Evolutionary conservation across 2,113 vertebrate species (phyloP).

Genomic region (Talpa occidentalis): DNA sequence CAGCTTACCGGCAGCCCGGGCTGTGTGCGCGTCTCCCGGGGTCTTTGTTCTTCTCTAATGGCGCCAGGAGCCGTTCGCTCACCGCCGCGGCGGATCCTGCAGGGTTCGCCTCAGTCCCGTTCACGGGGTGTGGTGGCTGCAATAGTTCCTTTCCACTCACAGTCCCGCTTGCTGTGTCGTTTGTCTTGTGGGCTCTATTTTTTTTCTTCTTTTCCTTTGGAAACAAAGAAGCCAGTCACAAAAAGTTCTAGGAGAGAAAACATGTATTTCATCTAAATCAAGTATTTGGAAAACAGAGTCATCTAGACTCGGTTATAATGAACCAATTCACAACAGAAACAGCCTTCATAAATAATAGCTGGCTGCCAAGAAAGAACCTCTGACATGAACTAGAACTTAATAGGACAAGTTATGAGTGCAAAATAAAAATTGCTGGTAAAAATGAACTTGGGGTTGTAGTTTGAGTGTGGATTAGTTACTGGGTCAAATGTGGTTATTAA

Average conservation of each 20-base stretch:
- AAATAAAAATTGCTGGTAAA: conserved; percentile 37
- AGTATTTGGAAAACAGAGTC: conserved; percentile 28
- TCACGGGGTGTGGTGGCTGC: too few relatives aligned
- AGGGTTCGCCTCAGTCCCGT: too few relatives aligned
- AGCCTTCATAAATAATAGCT: background rate
- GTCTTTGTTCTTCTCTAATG: too few relatives aligned
- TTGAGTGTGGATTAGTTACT: conserved; percentile 41
- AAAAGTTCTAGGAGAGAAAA: background rate
- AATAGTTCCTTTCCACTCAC: too few relatives aligned
- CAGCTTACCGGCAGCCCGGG: too few relatives aligned
- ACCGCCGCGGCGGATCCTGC: too few relatives aligned
- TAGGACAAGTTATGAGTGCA: background rate
- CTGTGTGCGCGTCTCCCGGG: too few relatives aligned
- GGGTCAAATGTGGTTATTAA: conserved; percentile 62
- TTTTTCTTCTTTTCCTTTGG: background rate
- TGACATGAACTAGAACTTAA: background rate
- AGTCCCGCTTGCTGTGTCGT: too few relatives aligned
- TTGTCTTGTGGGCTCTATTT: too few relatives aligned
- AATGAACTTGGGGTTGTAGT: conserved; percentile 46
- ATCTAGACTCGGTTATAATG: background rate
- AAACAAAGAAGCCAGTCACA: conserved; percentile 50
- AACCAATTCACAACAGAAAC: background rate
- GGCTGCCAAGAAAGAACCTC: conserved; percentile 38
- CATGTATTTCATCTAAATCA: background rate
- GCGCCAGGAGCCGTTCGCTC: too few relatives aligned